These are phyloP conservation scores for Okapia johnstoni DNA, from an alignment of 2,113 vertebrate species.

Conservation along the genomic window DNA sequence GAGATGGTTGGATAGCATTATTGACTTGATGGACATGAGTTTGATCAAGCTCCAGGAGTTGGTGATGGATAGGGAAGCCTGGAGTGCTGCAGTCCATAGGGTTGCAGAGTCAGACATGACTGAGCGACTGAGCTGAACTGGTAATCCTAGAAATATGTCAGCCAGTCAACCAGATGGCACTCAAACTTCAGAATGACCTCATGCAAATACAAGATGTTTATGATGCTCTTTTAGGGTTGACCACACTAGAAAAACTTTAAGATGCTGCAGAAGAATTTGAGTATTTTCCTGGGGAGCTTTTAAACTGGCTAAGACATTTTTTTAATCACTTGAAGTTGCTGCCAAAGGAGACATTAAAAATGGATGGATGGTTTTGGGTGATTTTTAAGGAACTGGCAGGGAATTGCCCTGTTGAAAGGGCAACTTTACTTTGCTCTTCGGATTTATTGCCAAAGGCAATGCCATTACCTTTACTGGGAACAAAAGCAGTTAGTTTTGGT, in stretches of 20 bases:
- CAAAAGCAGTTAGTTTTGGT: background rate
- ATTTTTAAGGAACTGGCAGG: constrained; percentile 4
- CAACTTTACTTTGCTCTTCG: constrained; percentile 4
- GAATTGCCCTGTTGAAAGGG: background rate
- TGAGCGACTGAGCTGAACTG: too few species aligned
- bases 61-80: too few species aligned
- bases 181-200: background rate
- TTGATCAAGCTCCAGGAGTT: too few species aligned
- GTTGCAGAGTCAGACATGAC: too few species aligned
- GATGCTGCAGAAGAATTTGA: background rate
- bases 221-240: background rate
- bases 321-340: background rate
- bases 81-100: too few species aligned
- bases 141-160: background rate
- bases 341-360: constrained; percentile 20
- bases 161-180: background rate
- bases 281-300: background rate
- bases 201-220: background rate
- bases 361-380: background rate
- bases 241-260: background rate
- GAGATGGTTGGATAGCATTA: too few species aligned
- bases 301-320: background rate
- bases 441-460: constrained; percentile 21
- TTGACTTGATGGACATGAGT: too few species aligned
- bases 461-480: background rate